Base-by-base conservation (phyloP, 37 sponge, comb jelly and placozoan species). In the Beroe ovata region DNA sequence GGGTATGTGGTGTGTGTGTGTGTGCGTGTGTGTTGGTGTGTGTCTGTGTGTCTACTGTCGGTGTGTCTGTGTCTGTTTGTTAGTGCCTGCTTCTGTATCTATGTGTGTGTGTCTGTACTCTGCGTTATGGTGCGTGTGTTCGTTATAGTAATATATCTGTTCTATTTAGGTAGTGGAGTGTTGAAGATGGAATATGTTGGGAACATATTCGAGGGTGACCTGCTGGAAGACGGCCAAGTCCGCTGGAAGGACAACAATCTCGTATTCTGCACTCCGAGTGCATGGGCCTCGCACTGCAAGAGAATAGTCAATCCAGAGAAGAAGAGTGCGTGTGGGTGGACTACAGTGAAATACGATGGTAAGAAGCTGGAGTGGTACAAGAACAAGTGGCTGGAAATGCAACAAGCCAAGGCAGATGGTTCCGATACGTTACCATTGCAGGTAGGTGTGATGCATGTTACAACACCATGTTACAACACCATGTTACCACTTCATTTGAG, bases 281-380 rank as follows among this genome's bases (percentile, higher is more conserved):
- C 94, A 0, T 95, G 95, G 95, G 94, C 94, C 14, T 92, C 94
- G 16, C 94, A 95, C 60, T 92, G 94, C 89, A 95, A 95, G 91
- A 92, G 93, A 32, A 60, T 90, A 21, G 90, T 92, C 20, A 95
- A 95, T 41, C 94, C 95, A 16, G 92, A 92, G 30, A 92, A 93
- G 59, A 93, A 93, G 89, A 91, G 92, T 35, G 94, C 93, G 6
- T 93, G 92, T 72, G 95, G 94, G 60, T 93, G 95, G 92, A 93
- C 91, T n/a, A 92, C 93, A 60, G 95, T 94, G 8, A 58, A 58
- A 1, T 95, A 95, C 90, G 92, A 91, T 19, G 95, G 95, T 6
- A 92, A 92, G 60, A 95, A 95, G 90, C 60, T 95, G 63, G 92
- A 94, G 40, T 93, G 93, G 77, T 95, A 93, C 84, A 95, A 94